Conservation (phyloP, 2,113 vertebrate genomes). For the Oenanthe melanoleuca region DNA sequence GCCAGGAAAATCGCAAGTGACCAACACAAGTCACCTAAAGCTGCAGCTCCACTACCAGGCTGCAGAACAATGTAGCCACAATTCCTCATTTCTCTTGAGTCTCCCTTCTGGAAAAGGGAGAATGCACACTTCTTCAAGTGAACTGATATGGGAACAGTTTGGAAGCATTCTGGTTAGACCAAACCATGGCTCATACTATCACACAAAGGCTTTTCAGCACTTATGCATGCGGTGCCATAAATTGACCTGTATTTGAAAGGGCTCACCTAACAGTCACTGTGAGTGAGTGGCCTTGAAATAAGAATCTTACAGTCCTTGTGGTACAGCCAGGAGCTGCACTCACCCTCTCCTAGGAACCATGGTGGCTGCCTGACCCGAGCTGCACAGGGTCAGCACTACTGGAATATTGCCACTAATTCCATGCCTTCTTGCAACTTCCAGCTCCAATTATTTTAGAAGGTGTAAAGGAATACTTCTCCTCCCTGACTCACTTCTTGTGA, state of each 20-base stretch:
- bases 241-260: background rate
- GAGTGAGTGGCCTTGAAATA: background rate
- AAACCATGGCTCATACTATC: background rate
- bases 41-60: background rate
- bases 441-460: background rate
- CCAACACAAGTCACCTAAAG: background rate
- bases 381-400: background rate
- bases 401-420: background rate
- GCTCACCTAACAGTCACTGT: background rate
- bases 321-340: background rate
- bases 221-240: background rate
- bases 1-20: background rate
- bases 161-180: background rate
- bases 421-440: background rate
- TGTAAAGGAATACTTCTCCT: background rate
- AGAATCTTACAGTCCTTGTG: background rate
- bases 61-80: background rate
- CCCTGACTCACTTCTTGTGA: background rate
- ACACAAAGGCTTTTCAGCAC: background rate
- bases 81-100: background rate
- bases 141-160: background rate
- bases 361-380: background rate
- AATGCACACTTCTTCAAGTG: background rate
- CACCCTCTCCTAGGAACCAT: background rate
- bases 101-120: background rate